Conservation (phyloP, 2,113 vertebrate genomes). For the Rhinogobius similis region DNA sequence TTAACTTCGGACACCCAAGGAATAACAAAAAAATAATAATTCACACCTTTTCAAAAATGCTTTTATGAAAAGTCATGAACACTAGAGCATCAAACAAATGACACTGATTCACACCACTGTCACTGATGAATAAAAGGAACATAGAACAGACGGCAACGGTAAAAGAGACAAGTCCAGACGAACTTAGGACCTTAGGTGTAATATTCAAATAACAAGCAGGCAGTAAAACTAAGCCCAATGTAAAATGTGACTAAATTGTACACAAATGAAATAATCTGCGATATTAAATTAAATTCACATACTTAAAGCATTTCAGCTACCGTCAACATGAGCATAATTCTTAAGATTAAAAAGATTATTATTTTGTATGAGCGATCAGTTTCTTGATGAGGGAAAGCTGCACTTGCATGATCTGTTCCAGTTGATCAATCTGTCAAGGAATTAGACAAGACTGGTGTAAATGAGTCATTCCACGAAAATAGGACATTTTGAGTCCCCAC, state of each 20-base stretch:
- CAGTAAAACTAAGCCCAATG: not conserved
- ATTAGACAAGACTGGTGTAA: not conserved
- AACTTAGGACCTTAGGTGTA: not conserved
- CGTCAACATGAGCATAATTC: not conserved
- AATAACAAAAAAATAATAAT: not conserved
- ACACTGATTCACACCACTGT: not conserved
- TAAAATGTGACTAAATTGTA: not conserved
- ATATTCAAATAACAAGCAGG: too few species aligned
- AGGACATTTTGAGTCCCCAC: too few species aligned
- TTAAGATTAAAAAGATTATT: not conserved
- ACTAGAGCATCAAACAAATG: conserved; percentile 32
- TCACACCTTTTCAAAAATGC: conserved; percentile 8
- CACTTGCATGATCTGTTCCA: conserved; percentile 64
- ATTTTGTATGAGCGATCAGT: conserved; percentile 38
- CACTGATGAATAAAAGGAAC: conserved; percentile 25
- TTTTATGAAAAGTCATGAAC: conserved; percentile 35
- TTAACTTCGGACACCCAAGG: too few species aligned
- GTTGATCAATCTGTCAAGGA: conserved; percentile 62
- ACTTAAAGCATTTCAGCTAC: not conserved
- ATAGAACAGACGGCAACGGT: conserved; percentile 23
- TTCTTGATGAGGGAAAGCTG: conserved; percentile 57
- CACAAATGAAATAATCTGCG: not conserved
- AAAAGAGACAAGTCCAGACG: not conserved
- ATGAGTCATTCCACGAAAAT: too few species aligned
- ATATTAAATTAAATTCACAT: not conserved